A percentile compares a stretch with the other conserved stretches of the same genome.
These are phyloP conservation scores for Bombus sibiricus DNA, from an alignment of 1,140 invertebrate species.

Conservation along the genomic window DNA sequence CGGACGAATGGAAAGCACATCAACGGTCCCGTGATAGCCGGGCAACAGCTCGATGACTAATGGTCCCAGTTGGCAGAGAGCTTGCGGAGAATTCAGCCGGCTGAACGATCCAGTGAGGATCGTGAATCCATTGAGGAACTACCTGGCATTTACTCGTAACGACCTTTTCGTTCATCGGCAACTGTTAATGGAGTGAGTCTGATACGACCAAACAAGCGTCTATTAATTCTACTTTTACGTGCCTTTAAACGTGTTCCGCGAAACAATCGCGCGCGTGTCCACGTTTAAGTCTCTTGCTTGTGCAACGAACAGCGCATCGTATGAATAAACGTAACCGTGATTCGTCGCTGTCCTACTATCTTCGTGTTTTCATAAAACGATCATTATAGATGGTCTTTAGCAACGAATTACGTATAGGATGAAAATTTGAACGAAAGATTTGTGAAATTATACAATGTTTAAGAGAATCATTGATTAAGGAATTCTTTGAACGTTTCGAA, in stretches of 20 bases:
- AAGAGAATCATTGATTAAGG: too few relatives aligned
- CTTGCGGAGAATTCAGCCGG: conserved; percentile 17
- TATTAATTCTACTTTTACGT: conserved; percentile 37
- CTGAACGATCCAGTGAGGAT: conserved; percentile 34
- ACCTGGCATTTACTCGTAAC: conserved; percentile 60
- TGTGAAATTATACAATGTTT: too few relatives aligned
- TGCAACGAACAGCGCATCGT: conserved; percentile 2
- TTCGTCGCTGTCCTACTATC: not conserved
- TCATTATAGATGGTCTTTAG: too few relatives aligned
- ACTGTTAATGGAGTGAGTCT: conserved; percentile 58
- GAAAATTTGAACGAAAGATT: too few relatives aligned
- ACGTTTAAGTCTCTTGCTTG: not conserved
- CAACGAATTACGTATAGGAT: too few relatives aligned
- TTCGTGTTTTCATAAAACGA: not conserved
- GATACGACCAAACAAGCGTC: conserved; percentile 26
- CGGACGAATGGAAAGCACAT: conserved; percentile 55
- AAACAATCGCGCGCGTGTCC: conserved; percentile 31
- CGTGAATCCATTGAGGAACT: conserved; percentile 59
- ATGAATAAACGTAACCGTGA: not conserved
- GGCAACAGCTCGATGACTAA: conserved; percentile 61
- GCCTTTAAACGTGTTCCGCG: not conserved
- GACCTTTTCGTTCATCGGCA: conserved; percentile 62
- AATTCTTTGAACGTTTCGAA: too few relatives aligned
- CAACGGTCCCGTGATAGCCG: conserved; percentile 34
- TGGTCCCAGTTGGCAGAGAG: conserved; percentile 45